phyloP scores from a whole-genome alignment of 2,113 vertebrate genomes.

The Siniperca chuatsi region DNA sequence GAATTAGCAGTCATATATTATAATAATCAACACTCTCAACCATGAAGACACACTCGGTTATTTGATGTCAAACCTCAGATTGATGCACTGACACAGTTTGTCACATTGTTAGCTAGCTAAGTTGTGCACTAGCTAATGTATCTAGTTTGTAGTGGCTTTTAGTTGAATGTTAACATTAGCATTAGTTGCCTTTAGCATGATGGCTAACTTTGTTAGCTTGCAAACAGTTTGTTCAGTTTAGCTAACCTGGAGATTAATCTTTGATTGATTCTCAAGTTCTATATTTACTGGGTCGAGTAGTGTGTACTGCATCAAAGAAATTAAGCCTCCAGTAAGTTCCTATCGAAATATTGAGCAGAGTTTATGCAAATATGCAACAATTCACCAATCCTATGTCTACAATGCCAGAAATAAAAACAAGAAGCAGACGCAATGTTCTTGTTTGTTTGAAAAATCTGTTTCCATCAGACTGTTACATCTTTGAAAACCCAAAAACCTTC shows the following conservation, averaged over 20 bases:
- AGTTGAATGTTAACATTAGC: background rate
- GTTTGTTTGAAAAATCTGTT: too few relatives aligned
- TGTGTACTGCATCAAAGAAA: too few relatives aligned
- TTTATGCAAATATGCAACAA: background rate
- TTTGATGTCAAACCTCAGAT: constrained; percentile 54
- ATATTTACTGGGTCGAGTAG: background rate
- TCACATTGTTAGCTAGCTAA: background rate
- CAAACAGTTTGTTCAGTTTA: too few relatives aligned
- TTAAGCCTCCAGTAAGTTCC: too few relatives aligned
- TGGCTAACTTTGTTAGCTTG: background rate
- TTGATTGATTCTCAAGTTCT: too few relatives aligned
- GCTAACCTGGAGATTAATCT: too few relatives aligned
- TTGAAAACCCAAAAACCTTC: too few relatives aligned
- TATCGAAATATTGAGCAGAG: too few relatives aligned
- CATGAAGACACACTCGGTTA: constrained; percentile 4
- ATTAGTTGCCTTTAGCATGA: background rate
- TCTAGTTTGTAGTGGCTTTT: background rate
- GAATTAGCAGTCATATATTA: constrained; percentile 19
- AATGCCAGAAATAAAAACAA: background rate
- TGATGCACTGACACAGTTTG: background rate
- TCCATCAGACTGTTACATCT: too few relatives aligned
- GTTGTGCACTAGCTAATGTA: background rate
- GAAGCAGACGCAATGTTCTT: background rate
- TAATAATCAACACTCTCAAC: constrained; percentile 3
- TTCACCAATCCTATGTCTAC: background rate